Evolutionary conservation across 1,140 invertebrate genomes (phyloP).

Genomic region (Diplogasteroides magnus): DNA sequence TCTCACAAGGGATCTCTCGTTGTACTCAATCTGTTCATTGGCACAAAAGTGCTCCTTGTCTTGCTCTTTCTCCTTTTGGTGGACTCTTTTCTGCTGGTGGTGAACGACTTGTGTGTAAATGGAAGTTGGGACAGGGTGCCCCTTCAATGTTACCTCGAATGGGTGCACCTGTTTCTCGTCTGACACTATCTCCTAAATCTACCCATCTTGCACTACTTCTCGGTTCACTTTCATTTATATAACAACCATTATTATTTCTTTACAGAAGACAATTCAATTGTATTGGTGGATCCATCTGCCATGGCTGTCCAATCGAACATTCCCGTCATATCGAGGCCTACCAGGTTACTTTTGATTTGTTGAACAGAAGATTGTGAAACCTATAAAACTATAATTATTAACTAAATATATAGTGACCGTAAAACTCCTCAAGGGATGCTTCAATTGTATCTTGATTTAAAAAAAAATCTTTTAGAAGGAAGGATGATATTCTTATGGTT

Average conservation of each 20-base stretch:
- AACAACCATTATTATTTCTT: neutral
- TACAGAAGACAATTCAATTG: neutral
- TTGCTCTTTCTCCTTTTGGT: neutral
- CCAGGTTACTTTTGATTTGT: neutral
- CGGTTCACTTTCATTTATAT: too few species aligned
- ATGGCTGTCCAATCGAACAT: neutral
- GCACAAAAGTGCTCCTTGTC: neutral
- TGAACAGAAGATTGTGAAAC: too few species aligned
- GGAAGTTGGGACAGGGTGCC: neutral
- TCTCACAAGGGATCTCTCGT: neutral
- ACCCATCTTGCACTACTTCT: too few species aligned
- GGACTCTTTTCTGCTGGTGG: neutral
- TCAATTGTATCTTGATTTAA: too few species aligned
- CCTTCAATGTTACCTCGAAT: neutral
- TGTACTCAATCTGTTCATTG: neutral
- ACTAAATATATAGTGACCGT: too few species aligned
- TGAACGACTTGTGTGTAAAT: neutral
- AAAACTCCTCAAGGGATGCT: too few species aligned
- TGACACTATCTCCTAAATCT: too few species aligned
- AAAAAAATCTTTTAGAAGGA: too few species aligned
- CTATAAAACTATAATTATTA: too few species aligned
- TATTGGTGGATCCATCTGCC: neutral
- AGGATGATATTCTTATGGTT: too few species aligned
- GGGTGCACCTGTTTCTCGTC: neutral
- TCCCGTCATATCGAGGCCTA: neutral